These are phyloP conservation scores for Drepana arcuata DNA, from an alignment of 1,140 invertebrate species.

Conservation along the genomic window DNA sequence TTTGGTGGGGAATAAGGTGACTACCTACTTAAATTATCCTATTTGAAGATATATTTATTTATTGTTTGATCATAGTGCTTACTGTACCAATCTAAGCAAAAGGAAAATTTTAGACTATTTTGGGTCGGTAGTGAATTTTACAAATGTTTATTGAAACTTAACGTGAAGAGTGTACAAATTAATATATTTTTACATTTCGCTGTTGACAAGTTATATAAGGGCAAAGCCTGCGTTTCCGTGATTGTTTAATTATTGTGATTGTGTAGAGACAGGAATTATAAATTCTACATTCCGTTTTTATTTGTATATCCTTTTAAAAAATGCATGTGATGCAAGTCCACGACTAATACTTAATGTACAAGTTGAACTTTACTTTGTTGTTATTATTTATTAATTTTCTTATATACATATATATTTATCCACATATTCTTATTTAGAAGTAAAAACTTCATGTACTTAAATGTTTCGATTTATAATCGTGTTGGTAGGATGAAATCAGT, in stretches of 20 bases:
- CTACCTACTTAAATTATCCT: conserved; percentile 46
- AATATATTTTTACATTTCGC: conserved; percentile 70
- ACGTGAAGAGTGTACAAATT: conserved; percentile 65
- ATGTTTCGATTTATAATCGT: conserved; percentile 20
- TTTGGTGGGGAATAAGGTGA: conserved; percentile 58
- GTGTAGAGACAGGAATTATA: conserved; percentile 58
- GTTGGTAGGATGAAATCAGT: conserved; percentile 15
- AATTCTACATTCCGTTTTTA: conserved; percentile 68
- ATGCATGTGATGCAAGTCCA: conserved; percentile 68
- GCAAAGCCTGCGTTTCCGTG: conserved; percentile 59
- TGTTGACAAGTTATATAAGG: conserved; percentile 57
- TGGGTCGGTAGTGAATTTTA: conserved; percentile 70
- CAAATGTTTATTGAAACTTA: conserved; percentile 60
- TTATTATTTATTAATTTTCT: conserved; percentile 42
- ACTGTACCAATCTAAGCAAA: conserved; percentile 32
- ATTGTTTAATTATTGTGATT: conserved; percentile 63
- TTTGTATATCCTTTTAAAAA: conserved; percentile 41
- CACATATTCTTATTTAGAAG: conserved; percentile 30
- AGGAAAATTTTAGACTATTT: conserved; percentile 63
- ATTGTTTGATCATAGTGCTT: conserved; percentile 53
- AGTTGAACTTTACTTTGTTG: conserved; percentile 46
- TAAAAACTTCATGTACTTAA: conserved; percentile 53
- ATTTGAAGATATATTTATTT: conserved; percentile 41
- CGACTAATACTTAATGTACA: conserved; percentile 68
- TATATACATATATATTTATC: conserved; percentile 9